Percentiles rank a stretch among this genome's conserved stretches.
phyloP scores from a whole-genome alignment of 2,113 vertebrate genomes.

The Pluvianellus socialis region DNA sequence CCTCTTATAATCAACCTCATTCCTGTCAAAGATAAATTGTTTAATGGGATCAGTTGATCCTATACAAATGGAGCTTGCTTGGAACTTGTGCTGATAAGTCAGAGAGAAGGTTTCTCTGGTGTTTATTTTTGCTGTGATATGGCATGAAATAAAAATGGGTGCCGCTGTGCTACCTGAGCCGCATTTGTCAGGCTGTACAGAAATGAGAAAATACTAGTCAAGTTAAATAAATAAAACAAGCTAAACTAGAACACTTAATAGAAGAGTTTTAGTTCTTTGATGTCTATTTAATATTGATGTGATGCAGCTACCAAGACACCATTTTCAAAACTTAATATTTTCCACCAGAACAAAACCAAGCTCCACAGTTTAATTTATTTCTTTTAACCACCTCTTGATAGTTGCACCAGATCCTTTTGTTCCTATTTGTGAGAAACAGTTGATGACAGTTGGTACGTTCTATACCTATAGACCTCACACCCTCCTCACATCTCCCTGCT shows the following conservation, averaged over 20 bases:
- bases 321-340: background rate
- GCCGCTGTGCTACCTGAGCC: background rate
- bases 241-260: background rate
- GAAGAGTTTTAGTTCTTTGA: background rate
- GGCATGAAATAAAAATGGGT: background rate
- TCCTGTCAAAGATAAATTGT: constrained; percentile 62
- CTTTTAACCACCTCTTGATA: background rate
- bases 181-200: background rate
- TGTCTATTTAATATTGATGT: background rate
- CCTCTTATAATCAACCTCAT: constrained; percentile 8
- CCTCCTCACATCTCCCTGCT: background rate
- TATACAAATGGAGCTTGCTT: background rate
- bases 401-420: background rate
- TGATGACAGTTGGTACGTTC: accelerated
- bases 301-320: background rate
- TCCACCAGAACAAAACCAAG: background rate
- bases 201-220: background rate
- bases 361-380: background rate
- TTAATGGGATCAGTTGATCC: constrained; percentile 12
- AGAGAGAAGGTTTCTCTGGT: background rate
- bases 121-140: background rate
- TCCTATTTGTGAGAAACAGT: background rate
- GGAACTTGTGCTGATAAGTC: background rate
- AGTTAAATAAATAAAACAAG: background rate
- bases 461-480: accelerated